These are phyloP conservation scores for Choristoneura fumiferana DNA, from an alignment of 1,140 invertebrate genomes.

Conservation along the genomic window DNA sequence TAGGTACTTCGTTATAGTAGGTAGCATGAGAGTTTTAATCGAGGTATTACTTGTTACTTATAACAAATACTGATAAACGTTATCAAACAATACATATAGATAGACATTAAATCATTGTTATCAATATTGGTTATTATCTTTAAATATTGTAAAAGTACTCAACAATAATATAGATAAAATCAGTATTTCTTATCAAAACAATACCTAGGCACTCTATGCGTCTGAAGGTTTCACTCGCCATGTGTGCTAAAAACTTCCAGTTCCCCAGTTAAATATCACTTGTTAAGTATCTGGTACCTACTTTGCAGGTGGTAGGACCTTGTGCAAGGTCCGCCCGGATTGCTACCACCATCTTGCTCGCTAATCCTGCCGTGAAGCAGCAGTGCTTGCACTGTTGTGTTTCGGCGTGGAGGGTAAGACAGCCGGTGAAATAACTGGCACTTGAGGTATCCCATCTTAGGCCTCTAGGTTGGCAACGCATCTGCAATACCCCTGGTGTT, in stretches of 20 bases:
- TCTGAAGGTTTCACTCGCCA: slow-evolving; percentile 34
- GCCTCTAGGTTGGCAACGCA: too few species aligned
- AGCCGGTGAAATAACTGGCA: too few species aligned
- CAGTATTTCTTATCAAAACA: slow-evolving; percentile 65
- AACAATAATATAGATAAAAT: slow-evolving; percentile 61
- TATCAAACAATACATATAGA: slow-evolving; percentile 74
- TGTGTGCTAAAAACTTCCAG: slow-evolving; percentile 19
- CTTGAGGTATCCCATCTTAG: too few species aligned
- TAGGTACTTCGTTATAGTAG: slow-evolving; percentile 20
- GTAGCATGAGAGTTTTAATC: slow-evolving; percentile 29
- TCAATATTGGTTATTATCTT: slow-evolving; percentile 72
- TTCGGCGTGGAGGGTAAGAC: too few species aligned
- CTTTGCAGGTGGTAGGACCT: too few species aligned
- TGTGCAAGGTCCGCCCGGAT: too few species aligned
- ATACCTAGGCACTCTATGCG: slow-evolving; percentile 40
- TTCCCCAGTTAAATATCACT: too few species aligned
- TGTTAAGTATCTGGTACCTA: too few species aligned
- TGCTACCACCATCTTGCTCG: too few species aligned
- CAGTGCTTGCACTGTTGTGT: too few species aligned
- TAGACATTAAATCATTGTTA: slow-evolving; percentile 69
- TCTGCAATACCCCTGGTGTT: too few species aligned
- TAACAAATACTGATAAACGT: slow-evolving; percentile 67
- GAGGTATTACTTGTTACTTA: slow-evolving; percentile 49
- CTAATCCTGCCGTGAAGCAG: too few species aligned
- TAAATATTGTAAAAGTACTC: slow-evolving; percentile 72